A percentile compares a stretch with the other conserved stretches of the same genome.
These are phyloP conservation scores for Neofelis nebulosa DNA, from an alignment of 2,113 vertebrate species.

Conservation along the genomic window DNA sequence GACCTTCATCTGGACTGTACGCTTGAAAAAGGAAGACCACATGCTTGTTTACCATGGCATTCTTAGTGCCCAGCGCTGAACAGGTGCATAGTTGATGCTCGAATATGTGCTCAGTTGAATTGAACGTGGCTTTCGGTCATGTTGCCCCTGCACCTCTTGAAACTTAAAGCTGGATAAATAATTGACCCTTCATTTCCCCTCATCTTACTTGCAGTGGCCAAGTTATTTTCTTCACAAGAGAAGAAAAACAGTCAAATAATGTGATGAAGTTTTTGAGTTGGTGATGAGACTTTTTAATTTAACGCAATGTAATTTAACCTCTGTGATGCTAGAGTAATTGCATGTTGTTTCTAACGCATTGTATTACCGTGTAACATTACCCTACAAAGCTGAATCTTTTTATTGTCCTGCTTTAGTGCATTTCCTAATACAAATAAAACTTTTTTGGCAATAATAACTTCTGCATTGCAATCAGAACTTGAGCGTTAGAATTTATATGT, in stretches of 20 bases:
- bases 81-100: background rate
- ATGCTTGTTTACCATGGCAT: background rate
- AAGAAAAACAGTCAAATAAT: conserved; percentile 33
- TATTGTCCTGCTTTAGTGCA: conserved; percentile 71
- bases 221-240: conserved; percentile 16
- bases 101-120: background rate
- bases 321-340: conserved; percentile 61
- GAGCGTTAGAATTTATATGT: conserved; percentile 60
- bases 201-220: background rate
- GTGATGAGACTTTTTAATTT: conserved; percentile 20
- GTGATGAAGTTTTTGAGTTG: conserved; percentile 34
- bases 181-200: background rate
- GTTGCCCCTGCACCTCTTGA: background rate
- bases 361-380: conserved; percentile 55
- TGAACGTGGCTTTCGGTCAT: background rate
- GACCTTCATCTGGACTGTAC: background rate
- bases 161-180: conserved; percentile 35
- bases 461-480: conserved; percentile 71
- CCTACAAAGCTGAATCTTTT: background rate
- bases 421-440: conserved; percentile 81
- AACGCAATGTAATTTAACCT: conserved; percentile 24
- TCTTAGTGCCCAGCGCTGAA: background rate
- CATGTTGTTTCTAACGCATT: conserved; percentile 59
- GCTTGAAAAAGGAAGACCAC: background rate
- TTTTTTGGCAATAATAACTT: conserved; percentile 79